phyloP scores from a whole-genome alignment of 1,140 invertebrate genomes.

The Drosophila dunni region DNA sequence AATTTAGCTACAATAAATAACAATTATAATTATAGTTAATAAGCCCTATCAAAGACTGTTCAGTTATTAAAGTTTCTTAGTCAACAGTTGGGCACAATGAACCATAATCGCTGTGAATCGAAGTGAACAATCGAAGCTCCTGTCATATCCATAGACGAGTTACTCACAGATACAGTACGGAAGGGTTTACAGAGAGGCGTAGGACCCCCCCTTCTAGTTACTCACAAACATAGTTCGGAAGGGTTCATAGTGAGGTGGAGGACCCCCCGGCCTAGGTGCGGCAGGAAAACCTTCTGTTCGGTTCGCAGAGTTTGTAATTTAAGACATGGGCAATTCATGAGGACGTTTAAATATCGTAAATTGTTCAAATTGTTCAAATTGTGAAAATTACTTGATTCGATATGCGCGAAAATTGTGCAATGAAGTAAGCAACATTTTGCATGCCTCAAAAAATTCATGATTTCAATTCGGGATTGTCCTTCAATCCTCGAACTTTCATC shows the following conservation, averaged over 20 bases:
- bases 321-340: conserved; percentile 69
- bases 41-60: too few species aligned
- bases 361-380: conserved; percentile 55
- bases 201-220: neutral
- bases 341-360: conserved; percentile 63
- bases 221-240: neutral
- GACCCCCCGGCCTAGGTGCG: neutral
- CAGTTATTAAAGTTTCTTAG: neutral
- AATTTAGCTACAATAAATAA: too few species aligned
- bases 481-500: neutral
- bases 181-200: conserved; percentile 2
- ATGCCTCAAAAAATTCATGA: conserved; percentile 46
- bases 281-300: neutral
- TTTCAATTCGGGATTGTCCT: conserved; percentile 19
- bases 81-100: neutral
- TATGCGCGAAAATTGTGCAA: conserved; percentile 77
- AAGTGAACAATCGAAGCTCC: neutral
- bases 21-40: too few species aligned
- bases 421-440: conserved; percentile 71
- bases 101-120: neutral
- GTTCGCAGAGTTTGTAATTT: conserved; percentile 62
- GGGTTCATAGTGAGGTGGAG: neutral
- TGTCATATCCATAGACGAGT: neutral
- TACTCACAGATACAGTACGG: neutral
- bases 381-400: conserved; percentile 68